Conservation (phyloP, 1,140 invertebrate species). For the Lasaia peninsularis region DNA sequence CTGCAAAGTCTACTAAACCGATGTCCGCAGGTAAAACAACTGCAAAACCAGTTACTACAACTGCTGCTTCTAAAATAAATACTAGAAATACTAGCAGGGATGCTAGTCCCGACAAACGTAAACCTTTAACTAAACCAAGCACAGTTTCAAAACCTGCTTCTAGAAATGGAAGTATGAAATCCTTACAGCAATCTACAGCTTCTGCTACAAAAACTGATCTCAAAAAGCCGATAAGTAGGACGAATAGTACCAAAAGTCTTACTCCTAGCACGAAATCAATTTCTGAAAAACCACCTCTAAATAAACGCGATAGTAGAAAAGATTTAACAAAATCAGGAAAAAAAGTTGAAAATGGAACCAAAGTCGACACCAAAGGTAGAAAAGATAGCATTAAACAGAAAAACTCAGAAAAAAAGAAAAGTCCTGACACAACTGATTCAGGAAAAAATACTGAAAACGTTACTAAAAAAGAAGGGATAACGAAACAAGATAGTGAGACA, state of each 20-base stretch:
- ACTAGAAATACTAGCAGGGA: slow-evolving; percentile 67
- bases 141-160: slow-evolving; percentile 43
- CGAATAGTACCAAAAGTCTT: slow-evolving; percentile 68
- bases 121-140: slow-evolving; percentile 29
- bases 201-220: slow-evolving; percentile 50
- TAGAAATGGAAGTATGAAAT: slow-evolving; percentile 49
- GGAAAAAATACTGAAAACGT: slow-evolving; percentile 26
- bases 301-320: slow-evolving; percentile 59
- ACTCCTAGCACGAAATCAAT: slow-evolving; percentile 55
- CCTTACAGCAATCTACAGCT: slow-evolving; percentile 41
- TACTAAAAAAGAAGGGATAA: slow-evolving; percentile 36
- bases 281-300: slow-evolving; percentile 62
- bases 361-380: not conserved
- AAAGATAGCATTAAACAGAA: slow-evolving; percentile 1
- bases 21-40: slow-evolving; percentile 24
- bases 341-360: slow-evolving; percentile 23
- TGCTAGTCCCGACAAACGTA: slow-evolving; percentile 61
- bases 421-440: slow-evolving; percentile 13
- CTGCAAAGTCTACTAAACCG: slow-evolving; percentile 45
- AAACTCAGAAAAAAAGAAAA: not conserved
- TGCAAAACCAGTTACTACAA: slow-evolving; percentile 51
- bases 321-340: slow-evolving; percentile 55
- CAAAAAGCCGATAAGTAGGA: slow-evolving; percentile 68
- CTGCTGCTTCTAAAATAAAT: slow-evolving; percentile 64
- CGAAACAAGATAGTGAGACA: slow-evolving; percentile 67